Evolutionary conservation across 2,888 invertebrate genomes (phyloP).

Genomic region (Scotopteryx bipunctaria): DNA sequence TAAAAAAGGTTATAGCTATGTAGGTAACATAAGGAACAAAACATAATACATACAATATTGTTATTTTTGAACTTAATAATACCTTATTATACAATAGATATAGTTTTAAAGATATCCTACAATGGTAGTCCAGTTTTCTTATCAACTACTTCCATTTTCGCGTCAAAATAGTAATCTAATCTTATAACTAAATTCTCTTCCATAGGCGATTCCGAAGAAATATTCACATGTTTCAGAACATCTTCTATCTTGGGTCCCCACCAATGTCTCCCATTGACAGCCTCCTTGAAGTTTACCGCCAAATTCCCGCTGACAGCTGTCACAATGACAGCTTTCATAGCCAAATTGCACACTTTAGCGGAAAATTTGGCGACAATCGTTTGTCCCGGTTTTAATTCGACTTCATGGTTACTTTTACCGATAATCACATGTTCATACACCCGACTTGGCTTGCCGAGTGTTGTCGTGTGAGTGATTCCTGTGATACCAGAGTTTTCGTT

Average conservation of each 20-base stretch:
- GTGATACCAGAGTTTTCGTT: conserved; percentile 11
- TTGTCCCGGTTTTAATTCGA: conserved; percentile 15
- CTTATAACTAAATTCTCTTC: conserved; percentile 11
- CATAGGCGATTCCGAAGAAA: conserved; percentile 6
- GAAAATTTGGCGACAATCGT: conserved; percentile 12
- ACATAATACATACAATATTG: too few relatives aligned
- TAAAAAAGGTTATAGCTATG: too few relatives aligned
- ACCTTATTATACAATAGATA: too few relatives aligned
- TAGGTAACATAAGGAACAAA: too few relatives aligned
- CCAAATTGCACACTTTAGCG: conserved; percentile 17
- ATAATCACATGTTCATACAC: conserved; percentile 11
- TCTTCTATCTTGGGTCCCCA: conserved; percentile 20
- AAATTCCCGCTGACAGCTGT: conserved; percentile 26
- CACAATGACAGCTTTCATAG: conserved; percentile 6
- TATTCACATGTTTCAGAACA: conserved; percentile 9
- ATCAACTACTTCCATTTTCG: conserved; percentile 20
- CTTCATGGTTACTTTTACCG: conserved; percentile 7
- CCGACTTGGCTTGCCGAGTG: conserved; percentile 10
- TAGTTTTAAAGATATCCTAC: not conserved
- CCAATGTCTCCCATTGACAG: conserved; percentile 17
- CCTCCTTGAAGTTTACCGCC: conserved; percentile 22
- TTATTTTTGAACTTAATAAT: not conserved
- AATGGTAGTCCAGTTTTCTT: conserved; percentile 5
- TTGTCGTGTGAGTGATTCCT: conserved; percentile 11
- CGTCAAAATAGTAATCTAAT: conserved; percentile 19